phyloP scores from a whole-genome alignment of 53 echinoderm and acorn worm species.

The Actinopyga echinites region DNA sequence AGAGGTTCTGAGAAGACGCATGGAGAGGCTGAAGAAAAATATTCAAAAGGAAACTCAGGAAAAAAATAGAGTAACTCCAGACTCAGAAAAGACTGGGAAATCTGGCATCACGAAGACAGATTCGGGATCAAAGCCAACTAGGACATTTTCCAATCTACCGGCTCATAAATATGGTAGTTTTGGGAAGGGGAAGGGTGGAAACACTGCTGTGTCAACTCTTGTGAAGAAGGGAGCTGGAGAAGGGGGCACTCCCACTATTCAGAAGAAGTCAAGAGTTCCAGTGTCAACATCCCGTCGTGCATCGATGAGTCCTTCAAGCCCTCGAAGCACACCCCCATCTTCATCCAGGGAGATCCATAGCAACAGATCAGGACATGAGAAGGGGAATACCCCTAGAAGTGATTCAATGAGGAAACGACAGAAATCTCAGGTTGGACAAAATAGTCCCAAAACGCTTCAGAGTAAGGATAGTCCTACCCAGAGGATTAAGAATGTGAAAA shows the following conservation, averaged over 20 bases:
- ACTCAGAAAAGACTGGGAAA: not conserved
- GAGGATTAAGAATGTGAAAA: no score
- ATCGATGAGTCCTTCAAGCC: slow-evolving; percentile 61
- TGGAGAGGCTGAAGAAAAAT: slow-evolving; percentile 36
- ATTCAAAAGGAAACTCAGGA: slow-evolving; percentile 19
- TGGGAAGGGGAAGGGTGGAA: not conserved
- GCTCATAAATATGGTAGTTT: not conserved
- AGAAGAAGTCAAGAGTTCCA: slow-evolving; percentile 6
- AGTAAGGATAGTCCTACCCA: no score
- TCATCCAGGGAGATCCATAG: slow-evolving; percentile 19
- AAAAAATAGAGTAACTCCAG: not conserved
- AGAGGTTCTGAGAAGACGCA: slow-evolving; percentile 12
- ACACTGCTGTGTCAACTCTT: not conserved
- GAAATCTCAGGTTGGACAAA: no score
- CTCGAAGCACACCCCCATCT: slow-evolving; percentile 44
- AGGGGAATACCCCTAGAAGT: not conserved
- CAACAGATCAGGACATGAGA: not conserved
- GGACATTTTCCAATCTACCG: slow-evolving; percentile 3
- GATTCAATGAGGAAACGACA: not conserved
- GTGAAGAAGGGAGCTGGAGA: not conserved
- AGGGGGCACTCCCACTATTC: not conserved
- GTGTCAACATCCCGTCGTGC: slow-evolving; percentile 36
- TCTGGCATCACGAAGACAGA: not conserved
- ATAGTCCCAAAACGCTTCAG: no score
- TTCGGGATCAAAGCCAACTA: not conserved